phyloP scores from a whole-genome alignment of 2,888 invertebrate genomes.

The Chrysolina haemoptera region DNA sequence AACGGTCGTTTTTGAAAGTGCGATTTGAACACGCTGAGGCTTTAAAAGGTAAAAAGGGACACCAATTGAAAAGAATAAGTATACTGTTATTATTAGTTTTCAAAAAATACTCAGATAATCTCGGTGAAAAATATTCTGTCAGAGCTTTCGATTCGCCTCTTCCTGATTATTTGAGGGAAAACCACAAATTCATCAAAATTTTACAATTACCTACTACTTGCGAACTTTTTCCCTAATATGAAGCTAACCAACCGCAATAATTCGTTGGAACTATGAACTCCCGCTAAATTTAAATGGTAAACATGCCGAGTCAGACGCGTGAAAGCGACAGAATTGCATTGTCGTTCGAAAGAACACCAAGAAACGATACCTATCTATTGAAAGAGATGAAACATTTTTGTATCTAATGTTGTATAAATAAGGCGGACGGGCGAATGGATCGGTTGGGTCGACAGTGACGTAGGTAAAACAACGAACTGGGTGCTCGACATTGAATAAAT shows the following conservation, averaged over 20 bases:
- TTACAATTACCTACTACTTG: too few species aligned
- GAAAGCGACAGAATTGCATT: constrained; percentile 54
- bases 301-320: constrained; percentile 55
- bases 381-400: constrained; percentile 49
- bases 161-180: too few species aligned
- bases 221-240: not conserved
- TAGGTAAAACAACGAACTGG: constrained; percentile 14
- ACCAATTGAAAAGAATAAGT: too few species aligned
- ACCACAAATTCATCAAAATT: too few species aligned
- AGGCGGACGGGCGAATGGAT: constrained; percentile 39
- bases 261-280: constrained; percentile 33
- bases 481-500: too few species aligned
- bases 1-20: too few species aligned
- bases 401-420: constrained; percentile 54
- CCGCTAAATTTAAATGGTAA: constrained; percentile 53
- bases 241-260: constrained; percentile 23
- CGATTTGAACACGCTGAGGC: too few species aligned
- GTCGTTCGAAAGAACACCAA: constrained; percentile 53
- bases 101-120: too few species aligned
- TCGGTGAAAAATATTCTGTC: too few species aligned
- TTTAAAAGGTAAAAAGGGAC: too few species aligned
- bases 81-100: too few species aligned
- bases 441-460: constrained; percentile 30
- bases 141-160: too few species aligned
- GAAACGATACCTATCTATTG: constrained; percentile 52